Conservation (phyloP, 92 coral and sea anemone species). For the Metridium senile region DNA sequence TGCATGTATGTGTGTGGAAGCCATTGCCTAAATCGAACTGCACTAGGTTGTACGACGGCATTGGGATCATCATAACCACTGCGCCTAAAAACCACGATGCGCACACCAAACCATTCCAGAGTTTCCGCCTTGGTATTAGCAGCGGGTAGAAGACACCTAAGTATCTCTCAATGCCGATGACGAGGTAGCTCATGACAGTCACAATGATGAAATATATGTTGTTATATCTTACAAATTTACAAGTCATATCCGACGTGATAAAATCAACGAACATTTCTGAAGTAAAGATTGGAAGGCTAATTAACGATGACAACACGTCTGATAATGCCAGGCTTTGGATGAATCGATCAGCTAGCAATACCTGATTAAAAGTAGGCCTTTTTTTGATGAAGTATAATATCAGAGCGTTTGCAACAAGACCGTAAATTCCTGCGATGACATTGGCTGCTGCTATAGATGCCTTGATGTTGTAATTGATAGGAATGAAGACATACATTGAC, state of each 20-base stretch:
- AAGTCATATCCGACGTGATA: not conserved
- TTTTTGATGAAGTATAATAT: not conserved
- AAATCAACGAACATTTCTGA: not conserved
- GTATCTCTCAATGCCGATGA: slow-evolving; percentile 1
- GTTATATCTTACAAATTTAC: not conserved
- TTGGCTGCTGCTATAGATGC: not conserved
- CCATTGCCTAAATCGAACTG: not conserved
- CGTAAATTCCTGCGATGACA: not conserved
- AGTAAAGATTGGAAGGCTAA: not conserved
- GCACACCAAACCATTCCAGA: not conserved
- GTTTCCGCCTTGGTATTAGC: not conserved
- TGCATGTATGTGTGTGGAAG: not conserved
- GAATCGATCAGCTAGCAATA: not conserved
- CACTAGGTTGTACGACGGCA: not conserved
- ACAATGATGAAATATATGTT: not conserved
- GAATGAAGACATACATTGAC: not conserved
- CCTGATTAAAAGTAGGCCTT: not conserved
- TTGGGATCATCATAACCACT: not conserved
- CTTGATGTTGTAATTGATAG: not conserved
- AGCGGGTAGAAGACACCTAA: not conserved
- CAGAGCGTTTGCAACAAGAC: not conserved
- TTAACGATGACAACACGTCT: not conserved
- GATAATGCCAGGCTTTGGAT: slow-evolving; percentile 3
- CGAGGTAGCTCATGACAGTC: not conserved
- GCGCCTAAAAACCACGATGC: not conserved